Evolutionary conservation across 1,140 invertebrate species (phyloP).

Genomic region (Drosophila ohnishii): DNA sequence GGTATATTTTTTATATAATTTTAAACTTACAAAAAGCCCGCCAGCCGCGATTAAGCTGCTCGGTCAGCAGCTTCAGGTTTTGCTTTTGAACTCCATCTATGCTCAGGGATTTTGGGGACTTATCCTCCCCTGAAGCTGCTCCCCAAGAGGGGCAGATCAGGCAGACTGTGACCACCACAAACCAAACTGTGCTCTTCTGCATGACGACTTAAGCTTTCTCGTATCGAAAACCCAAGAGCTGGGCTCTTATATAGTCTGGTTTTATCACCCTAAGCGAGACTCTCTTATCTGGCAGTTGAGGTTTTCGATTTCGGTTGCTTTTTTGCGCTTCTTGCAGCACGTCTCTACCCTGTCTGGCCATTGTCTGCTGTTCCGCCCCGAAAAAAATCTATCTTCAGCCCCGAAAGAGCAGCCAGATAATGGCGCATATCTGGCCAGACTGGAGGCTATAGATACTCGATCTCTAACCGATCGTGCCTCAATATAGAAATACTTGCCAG

Average conservation of each 20-base stretch:
- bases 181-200: slow-evolving; percentile 16
- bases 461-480: slow-evolving; percentile 23
- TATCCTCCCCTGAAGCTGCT: slow-evolving; percentile 3
- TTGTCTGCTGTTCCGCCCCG: slow-evolving; percentile 46
- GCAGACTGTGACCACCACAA: slow-evolving; percentile 16
- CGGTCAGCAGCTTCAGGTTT: slow-evolving; percentile 63
- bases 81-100: slow-evolving; percentile 64
- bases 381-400: slow-evolving; percentile 31
- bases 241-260: slow-evolving; percentile 41
- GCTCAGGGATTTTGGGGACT: background rate
- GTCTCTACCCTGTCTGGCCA: slow-evolving; percentile 42
- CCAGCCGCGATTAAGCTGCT: slow-evolving; percentile 70
- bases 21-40: slow-evolving; percentile 72
- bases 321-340: slow-evolving; percentile 23
- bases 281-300: slow-evolving; percentile 37
- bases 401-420: slow-evolving; percentile 29
- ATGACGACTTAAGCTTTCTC: slow-evolving; percentile 30
- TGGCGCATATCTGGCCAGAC: slow-evolving; percentile 11
- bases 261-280: slow-evolving; percentile 24
- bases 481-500: slow-evolving; percentile 35
- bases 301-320: slow-evolving; percentile 30
- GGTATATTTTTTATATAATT: background rate
- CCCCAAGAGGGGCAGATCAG: slow-evolving; percentile 21
- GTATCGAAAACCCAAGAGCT: slow-evolving; percentile 12
- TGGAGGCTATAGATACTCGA: slow-evolving; percentile 29